A percentile compares a stretch with the other conserved stretches of the same genome.
Conservation (phyloP, 1,140 invertebrate species). For the Lucilia sericata region DNA sequence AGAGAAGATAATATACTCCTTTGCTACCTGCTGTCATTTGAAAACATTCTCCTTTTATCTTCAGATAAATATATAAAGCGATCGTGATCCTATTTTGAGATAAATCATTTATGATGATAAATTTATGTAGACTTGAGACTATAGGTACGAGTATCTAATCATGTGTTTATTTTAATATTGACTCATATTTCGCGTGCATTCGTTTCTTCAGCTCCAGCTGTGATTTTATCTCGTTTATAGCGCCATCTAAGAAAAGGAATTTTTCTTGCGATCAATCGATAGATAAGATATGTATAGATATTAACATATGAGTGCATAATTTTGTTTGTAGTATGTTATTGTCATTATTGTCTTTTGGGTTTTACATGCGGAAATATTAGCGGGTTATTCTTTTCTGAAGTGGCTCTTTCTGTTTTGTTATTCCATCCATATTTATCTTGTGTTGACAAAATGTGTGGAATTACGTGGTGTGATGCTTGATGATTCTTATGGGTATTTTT, state of each 20-base stretch:
- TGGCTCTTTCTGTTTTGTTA: neutral
- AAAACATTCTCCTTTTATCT: no score
- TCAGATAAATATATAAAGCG: no score
- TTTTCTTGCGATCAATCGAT: neutral
- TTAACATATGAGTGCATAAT: neutral
- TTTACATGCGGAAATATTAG: slow-evolving; percentile 24
- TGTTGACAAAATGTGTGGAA: slow-evolving; percentile 8
- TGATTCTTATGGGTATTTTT: slow-evolving; percentile 40
- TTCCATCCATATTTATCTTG: neutral
- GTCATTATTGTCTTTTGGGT: neutral
- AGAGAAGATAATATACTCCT: neutral
- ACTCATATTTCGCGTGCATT: no score
- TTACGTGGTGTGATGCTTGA: slow-evolving; percentile 12
- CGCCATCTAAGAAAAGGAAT: neutral
- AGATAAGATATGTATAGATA: neutral
- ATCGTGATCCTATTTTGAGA: no score
- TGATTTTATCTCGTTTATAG: neutral
- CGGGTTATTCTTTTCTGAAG: slow-evolving; percentile 14
- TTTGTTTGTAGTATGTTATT: neutral
- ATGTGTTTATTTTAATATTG: no score
- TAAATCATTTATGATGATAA: no score
- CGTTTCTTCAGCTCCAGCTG: no score
- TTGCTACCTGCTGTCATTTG: neutral
- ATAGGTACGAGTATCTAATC: no score
- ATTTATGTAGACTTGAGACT: no score